These are phyloP conservation scores for Lamprotornis superbus DNA, from an alignment of 2,113 vertebrate genomes.

Conservation along the genomic window DNA sequence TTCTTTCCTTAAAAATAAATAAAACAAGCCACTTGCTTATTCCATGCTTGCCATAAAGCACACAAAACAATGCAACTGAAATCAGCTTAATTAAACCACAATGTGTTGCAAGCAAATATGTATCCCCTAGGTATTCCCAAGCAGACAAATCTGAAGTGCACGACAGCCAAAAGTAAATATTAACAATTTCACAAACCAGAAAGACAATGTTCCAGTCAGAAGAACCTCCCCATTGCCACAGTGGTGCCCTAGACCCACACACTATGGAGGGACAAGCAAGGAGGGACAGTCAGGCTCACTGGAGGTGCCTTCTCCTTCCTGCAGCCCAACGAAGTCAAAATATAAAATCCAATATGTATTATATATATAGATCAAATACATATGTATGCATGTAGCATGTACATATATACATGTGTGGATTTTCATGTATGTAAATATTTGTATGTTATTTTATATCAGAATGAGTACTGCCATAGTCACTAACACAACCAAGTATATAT, in stretches of 20 bases:
- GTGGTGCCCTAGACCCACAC: not conserved
- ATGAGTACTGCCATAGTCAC: not conserved
- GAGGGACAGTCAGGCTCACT: not conserved
- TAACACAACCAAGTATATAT: not conserved
- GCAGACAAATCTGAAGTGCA: constrained; percentile 47
- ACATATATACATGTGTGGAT: not conserved
- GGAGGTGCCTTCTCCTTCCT: not conserved
- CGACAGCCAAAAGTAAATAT: constrained; percentile 47
- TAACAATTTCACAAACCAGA: not conserved
- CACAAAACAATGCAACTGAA: constrained; percentile 55
- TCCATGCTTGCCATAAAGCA: constrained; percentile 51
- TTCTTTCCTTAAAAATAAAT: constrained; percentile 48
- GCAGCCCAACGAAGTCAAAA: not conserved
- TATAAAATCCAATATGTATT: not conserved
- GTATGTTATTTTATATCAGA: not conserved
- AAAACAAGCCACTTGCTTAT: constrained; percentile 60
- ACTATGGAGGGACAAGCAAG: not conserved
- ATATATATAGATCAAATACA: not conserved
- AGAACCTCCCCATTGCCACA: rapidly evolving
- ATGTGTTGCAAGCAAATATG: constrained; percentile 14
- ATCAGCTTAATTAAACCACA: constrained; percentile 67
- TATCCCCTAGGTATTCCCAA: constrained; percentile 48
- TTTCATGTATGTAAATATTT: not conserved
- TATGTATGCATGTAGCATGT: too few species aligned
- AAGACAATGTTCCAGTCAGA: not conserved